phyloP scores from a whole-genome alignment of 2,888 invertebrate genomes.

The Margaritifera margaritifera region DNA sequence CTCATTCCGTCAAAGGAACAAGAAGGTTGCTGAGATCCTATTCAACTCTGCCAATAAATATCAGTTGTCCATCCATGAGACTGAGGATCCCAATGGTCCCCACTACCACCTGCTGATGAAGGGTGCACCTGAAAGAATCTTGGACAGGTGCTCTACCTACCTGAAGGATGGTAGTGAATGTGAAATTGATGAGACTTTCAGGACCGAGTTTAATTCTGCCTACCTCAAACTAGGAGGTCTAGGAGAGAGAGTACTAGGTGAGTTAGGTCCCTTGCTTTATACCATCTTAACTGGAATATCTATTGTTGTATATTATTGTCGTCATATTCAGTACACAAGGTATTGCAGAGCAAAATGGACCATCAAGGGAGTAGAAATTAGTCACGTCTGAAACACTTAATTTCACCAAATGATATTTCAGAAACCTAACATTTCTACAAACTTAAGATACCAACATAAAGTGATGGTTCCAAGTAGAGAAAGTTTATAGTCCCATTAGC shows the following conservation, averaged over 20 bases:
- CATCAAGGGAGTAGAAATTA: no score
- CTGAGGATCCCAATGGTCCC: constrained; percentile 82
- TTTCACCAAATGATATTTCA: no score
- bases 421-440: no score
- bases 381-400: no score
- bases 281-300: background rate
- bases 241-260: constrained; percentile 86
- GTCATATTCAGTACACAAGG: background rate
- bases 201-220: constrained; percentile 94
- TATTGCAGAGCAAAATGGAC: background rate
- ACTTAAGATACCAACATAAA: no score
- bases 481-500: no score
- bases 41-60: constrained; percentile 76
- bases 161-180: constrained; percentile 94
- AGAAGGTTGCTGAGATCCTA: constrained; percentile 74
- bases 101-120: constrained; percentile 89
- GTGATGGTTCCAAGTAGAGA: no score
- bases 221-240: constrained; percentile 87
- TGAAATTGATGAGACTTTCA: constrained; percentile 92
- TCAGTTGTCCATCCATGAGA: constrained; percentile 92
- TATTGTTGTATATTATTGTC: background rate
- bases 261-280: constrained; percentile 8
- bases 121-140: constrained; percentile 92
- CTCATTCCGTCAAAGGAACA: constrained; percentile 67
- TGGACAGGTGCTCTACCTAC: constrained; percentile 91